A percentile compares a stretch with the other conserved stretches of the same genome.
phyloP scores from a whole-genome alignment of 92 coral and sea anemone genomes.

The Porites cylindrica region DNA sequence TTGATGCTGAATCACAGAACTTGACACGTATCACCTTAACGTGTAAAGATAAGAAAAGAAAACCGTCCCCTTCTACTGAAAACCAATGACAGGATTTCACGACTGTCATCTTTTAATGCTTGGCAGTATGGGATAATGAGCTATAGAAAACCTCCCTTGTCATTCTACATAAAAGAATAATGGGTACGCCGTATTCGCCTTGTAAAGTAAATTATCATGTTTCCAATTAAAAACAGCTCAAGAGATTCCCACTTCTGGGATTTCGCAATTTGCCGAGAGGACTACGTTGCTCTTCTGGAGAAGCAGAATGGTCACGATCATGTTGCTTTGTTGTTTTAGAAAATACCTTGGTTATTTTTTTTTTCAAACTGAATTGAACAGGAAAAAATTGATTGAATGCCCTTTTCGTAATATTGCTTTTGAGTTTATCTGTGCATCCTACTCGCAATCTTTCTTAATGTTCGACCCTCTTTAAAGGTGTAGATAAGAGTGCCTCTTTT shows the following conservation, averaged over 20 bases:
- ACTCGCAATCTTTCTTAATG: no score
- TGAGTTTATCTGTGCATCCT: no score
- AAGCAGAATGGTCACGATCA: no score
- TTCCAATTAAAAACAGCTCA: conserved; percentile 4
- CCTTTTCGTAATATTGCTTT: no score
- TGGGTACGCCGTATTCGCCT: neutral
- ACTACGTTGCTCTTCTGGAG: no score
- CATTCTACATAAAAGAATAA: conserved; percentile 15
- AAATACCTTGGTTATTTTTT: no score
- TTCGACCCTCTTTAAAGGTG: no score
- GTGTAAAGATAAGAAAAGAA: neutral
- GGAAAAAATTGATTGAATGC: no score
- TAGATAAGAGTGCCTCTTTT: no score
- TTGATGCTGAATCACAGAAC: neutral
- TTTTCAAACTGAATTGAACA: no score
- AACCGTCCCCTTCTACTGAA: neutral
- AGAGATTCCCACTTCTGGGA: neutral
- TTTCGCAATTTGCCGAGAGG: neutral
- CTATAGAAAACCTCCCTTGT: neutral
- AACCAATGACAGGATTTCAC: conserved; percentile 30
- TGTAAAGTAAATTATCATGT: conserved; percentile 25
- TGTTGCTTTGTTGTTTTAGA: no score
- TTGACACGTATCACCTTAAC: neutral
- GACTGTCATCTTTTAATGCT: conserved; percentile 17
- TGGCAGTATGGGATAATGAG: conserved; percentile 5